Evolutionary conservation across 2,113 vertebrate genomes (phyloP).

Genomic region (Chionomys nivalis): DNA sequence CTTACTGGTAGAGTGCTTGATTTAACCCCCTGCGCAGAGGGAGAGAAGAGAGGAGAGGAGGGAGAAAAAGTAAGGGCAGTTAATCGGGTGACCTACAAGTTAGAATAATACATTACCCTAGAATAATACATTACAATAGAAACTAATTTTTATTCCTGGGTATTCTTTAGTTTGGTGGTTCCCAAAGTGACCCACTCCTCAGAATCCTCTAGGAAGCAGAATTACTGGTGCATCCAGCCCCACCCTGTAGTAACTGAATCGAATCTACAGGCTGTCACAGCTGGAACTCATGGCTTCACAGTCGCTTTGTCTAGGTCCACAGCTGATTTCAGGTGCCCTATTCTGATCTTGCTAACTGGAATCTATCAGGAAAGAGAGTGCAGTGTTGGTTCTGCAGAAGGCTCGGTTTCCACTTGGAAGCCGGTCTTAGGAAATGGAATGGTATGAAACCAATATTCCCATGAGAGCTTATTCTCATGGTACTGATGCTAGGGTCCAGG

Average conservation of each 20-base stretch:
- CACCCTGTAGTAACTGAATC: background rate
- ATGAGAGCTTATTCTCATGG: background rate
- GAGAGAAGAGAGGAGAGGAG: background rate
- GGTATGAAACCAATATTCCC: background rate
- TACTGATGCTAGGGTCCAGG: background rate
- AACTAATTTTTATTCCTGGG: background rate
- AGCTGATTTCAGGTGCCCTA: background rate
- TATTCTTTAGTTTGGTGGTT: constrained; percentile 15
- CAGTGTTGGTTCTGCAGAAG: background rate
- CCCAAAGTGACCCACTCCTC: background rate
- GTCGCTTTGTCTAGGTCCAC: background rate
- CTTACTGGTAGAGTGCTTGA: background rate
- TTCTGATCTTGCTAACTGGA: constrained; percentile 18
- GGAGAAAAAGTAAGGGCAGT: background rate
- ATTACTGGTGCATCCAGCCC: background rate
- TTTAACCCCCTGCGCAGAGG: background rate
- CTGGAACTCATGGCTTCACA: background rate
- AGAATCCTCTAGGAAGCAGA: background rate
- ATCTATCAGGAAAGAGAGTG: background rate
- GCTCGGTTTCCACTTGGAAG: constrained; percentile 35
- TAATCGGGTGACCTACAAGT: background rate
- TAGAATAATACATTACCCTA: background rate
- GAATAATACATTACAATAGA: background rate
- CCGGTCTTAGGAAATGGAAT: background rate
- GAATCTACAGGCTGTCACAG: background rate